Evolutionary conservation across 2,113 vertebrate genomes (phyloP).

Genomic region (Sinocyclocheilus anshuiensis): DNA sequence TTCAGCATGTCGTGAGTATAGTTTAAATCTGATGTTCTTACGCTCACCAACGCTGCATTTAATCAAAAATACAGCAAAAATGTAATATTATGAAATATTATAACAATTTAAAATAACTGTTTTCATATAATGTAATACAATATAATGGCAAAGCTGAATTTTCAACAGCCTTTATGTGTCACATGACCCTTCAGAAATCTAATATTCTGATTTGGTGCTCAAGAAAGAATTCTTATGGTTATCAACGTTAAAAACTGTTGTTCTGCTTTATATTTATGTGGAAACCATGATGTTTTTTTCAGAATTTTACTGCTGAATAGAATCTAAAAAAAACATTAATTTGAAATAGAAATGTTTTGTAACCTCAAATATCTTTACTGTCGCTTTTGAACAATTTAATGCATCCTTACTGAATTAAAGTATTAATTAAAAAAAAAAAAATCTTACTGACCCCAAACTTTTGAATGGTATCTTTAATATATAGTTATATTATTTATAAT

Average conservation of each 20-base stretch:
- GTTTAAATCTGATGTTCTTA: neutral
- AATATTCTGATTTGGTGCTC: neutral
- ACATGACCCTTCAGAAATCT: neutral
- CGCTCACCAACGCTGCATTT: neutral
- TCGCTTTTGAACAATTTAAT: too few relatives aligned
- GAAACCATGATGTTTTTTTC: neutral
- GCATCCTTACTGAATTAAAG: too few relatives aligned
- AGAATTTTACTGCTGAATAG: neutral
- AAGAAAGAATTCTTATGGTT: too few relatives aligned
- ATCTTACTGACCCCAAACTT: too few relatives aligned
- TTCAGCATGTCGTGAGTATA: constrained; percentile 95
- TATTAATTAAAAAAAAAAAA: too few relatives aligned
- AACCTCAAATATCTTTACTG: neutral
- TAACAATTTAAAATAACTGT: neutral
- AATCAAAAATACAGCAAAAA: neutral
- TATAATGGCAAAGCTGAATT: neutral
- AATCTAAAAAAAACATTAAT: too few relatives aligned
- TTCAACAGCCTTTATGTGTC: neutral
- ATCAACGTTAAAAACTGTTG: too few relatives aligned
- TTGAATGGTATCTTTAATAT: neutral
- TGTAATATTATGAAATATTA: neutral
- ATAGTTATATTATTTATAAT: neutral
- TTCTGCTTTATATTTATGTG: neutral
- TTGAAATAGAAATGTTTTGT: too few relatives aligned
- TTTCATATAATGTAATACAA: too few relatives aligned